A percentile compares a stretch with the other conserved stretches of the same genome.
phyloP scores from a whole-genome alignment of 1,140 invertebrate genomes.

The Drosophila littoralis region DNA sequence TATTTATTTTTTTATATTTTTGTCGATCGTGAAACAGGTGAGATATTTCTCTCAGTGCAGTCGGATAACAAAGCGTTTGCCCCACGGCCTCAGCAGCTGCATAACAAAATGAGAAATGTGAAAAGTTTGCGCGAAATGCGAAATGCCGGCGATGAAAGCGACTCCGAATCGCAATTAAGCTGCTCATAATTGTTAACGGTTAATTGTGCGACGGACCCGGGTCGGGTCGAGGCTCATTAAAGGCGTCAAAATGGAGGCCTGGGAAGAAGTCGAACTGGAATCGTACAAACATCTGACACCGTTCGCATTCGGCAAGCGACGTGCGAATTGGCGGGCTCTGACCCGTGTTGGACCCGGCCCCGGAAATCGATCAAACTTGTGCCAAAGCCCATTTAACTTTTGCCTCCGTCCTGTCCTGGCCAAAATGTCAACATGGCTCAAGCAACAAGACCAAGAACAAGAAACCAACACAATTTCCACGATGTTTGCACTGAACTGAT shows the following conservation, averaged over 20 bases:
- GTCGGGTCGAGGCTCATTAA: constrained; percentile 31
- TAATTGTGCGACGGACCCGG: constrained; percentile 27
- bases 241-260: constrained; percentile 24
- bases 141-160: constrained; percentile 65
- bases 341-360: not conserved
- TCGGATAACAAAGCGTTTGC: constrained; percentile 25
- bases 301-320: not conserved
- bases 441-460: constrained; percentile 4
- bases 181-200: constrained; percentile 44
- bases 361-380: constrained; percentile 74
- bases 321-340: not conserved
- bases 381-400: constrained; percentile 75
- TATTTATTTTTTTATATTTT: not conserved
- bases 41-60: constrained; percentile 26
- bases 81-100: constrained; percentile 45
- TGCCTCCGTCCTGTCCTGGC: constrained; percentile 17
- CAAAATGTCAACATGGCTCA: constrained; percentile 59
- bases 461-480: constrained; percentile 61
- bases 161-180: constrained; percentile 55
- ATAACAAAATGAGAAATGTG: constrained; percentile 26
- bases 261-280: not conserved
- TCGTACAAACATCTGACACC: not conserved
- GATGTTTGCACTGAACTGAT: constrained; percentile 68
- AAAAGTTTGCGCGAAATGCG: constrained; percentile 48
- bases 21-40: not conserved